These are phyloP conservation scores for Pluvianellus socialis DNA, from an alignment of 2,113 vertebrate species.

Conservation along the genomic window DNA sequence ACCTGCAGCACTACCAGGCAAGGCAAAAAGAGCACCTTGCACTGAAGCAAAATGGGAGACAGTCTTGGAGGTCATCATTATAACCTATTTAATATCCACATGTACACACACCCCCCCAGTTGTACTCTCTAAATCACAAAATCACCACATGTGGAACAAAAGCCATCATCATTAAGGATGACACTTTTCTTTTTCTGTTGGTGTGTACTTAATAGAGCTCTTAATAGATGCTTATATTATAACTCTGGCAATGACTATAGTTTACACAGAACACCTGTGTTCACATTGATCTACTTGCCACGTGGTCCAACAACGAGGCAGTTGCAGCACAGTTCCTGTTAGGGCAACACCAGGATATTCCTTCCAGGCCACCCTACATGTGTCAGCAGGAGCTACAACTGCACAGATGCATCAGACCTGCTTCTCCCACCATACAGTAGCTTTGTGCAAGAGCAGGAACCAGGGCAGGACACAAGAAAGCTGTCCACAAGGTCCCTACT, in stretches of 20 bases:
- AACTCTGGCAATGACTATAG: background rate
- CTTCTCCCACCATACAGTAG: background rate
- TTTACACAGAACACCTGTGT: background rate
- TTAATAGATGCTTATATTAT: background rate
- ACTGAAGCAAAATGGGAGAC: background rate
- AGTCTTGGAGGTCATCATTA: background rate
- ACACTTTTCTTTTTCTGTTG: background rate
- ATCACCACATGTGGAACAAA: background rate
- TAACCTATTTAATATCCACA: background rate
- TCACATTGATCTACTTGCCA: background rate
- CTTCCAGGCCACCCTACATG: background rate
- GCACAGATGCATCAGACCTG: background rate
- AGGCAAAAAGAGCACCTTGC: background rate
- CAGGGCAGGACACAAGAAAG: background rate
- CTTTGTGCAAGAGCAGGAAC: background rate
- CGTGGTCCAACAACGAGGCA: fast-evolving
- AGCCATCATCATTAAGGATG: background rate
- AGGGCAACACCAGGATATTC: background rate
- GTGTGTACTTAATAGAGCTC: background rate
- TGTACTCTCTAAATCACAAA: background rate
- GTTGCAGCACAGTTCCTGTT: background rate
- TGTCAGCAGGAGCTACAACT: background rate
- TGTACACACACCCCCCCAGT: background rate
- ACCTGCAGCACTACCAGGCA: background rate
- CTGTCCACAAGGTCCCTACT: background rate